phyloP scores from a whole-genome alignment of 2,888 invertebrate species.

The Oxytorus armatus region DNA sequence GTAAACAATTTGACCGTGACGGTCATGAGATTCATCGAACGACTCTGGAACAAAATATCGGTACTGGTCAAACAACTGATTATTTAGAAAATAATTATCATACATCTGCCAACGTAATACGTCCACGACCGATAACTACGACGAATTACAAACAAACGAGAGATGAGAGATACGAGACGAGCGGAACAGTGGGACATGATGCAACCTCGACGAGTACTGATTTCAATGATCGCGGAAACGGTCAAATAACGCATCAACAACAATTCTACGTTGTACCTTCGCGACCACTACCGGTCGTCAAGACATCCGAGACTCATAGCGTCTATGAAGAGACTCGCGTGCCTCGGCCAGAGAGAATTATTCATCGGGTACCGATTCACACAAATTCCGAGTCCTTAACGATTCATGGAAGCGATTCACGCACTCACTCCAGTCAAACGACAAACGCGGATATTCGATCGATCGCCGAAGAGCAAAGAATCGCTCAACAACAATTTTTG shows the following conservation, averaged over 20 bases:
- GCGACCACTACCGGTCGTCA: slow-evolving; percentile 1
- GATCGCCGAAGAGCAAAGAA: slow-evolving; percentile 14
- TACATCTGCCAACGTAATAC: no score
- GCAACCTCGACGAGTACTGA: not conserved
- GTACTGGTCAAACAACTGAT: slow-evolving; percentile 7
- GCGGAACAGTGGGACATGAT: not conserved
- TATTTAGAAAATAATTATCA: slow-evolving; percentile 39
- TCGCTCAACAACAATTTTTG: not conserved
- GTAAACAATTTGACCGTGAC: slow-evolving; percentile 64
- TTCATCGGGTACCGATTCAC: slow-evolving; percentile 37
- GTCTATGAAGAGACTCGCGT: slow-evolving; percentile 25
- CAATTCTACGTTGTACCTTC: slow-evolving; percentile 33
- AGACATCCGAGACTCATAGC: slow-evolving; percentile 25
- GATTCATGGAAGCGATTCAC: not conserved
- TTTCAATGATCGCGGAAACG: not conserved
- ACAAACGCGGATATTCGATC: not conserved
- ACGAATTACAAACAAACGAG: slow-evolving; percentile 14
- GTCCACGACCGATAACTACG: not conserved
- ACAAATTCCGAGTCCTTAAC: not conserved
- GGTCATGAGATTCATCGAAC: slow-evolving; percentile 62
- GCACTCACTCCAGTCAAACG: not conserved
- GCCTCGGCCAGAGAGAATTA: not conserved
- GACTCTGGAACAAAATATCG: slow-evolving; percentile 1
- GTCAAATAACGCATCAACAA: not conserved
- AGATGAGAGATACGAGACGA: slow-evolving; percentile 2